Evolutionary conservation across 2,113 vertebrate species (phyloP), one percentile per base, ranked within the genome.

Genomic region (Psilopogon haemacephalus): DNA sequence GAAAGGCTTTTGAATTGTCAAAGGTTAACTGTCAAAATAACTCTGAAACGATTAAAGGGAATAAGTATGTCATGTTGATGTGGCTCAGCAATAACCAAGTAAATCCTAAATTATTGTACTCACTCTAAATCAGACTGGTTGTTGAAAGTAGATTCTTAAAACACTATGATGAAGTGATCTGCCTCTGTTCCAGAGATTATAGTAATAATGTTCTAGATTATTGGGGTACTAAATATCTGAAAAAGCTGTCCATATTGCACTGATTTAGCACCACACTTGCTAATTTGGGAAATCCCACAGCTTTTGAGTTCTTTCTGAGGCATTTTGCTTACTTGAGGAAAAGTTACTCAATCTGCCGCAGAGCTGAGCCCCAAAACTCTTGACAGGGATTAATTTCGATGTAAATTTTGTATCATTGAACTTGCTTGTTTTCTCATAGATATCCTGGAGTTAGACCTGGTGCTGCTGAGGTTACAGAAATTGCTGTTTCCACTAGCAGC

Each of bases 21-120:
- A 64, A 93, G 59, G 83, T 94, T 93, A 91, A 93, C 77, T 86
- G 76, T 75, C 69, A 91, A 75, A 72, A 68, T 88, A 94, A 86
- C 60, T 85, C 42, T 33, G 52, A 67, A 0, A 0, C 81, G 88
- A 72, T 90, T 84, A 94, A 88, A 94, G n/a, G 35, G 60, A 90
- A 78, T 48, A 81, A 89, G 70, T 33, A 64, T 24, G 42, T 59
- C 83, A 40, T 7, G 2, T 58, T 32, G 27, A 54, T 48, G 74
- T 64, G n/a, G 15, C 35, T 81, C 72, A 81, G 48, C 32, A 83
- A 38, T 65, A 93, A 67, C 2, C 1, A 35, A 65, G 17, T 55
- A 93, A 95, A 94, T 40, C 28, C 32, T 77, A 84, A 88, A 91
- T 73, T 80, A 60, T 15, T 81, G 14, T 12, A 32, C 20, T 73